These are phyloP conservation scores for Scortum barcoo DNA, from an alignment of 2,113 vertebrate genomes.

Conservation along the genomic window DNA sequence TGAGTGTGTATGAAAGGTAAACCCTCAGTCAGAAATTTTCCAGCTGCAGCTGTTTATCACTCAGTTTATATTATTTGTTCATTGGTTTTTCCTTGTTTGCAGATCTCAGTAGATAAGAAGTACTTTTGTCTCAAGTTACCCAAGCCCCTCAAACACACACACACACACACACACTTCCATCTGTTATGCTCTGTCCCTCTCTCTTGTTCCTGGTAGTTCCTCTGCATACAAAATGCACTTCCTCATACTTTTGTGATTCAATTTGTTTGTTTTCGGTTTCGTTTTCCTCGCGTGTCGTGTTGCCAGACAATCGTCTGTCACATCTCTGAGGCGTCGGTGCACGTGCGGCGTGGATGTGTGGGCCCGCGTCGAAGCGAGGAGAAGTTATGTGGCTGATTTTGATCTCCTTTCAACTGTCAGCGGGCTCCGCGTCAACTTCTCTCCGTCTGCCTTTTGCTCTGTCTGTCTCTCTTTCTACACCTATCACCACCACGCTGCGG, in stretches of 20 bases:
- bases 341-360: conserved; percentile 27
- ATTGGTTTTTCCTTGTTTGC: conserved; percentile 37
- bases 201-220: conserved; percentile 42
- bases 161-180: not conserved
- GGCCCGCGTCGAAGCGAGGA: conserved; percentile 15
- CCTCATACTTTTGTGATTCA: conserved; percentile 40
- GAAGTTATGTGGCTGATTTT: conserved; percentile 53
- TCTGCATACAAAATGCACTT: conserved; percentile 23
- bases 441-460: conserved; percentile 24
- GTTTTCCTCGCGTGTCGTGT: conserved; percentile 1
- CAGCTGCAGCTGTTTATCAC: conserved; percentile 20
- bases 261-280: conserved; percentile 45
- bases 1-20: not conserved
- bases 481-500: conserved; percentile 29
- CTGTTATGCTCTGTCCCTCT: conserved; percentile 20
- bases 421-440: conserved; percentile 27
- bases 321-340: conserved; percentile 37
- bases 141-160: not conserved
- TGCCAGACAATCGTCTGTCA: conserved; percentile 35
- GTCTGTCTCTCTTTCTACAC: conserved; percentile 37
- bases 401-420: conserved; percentile 58
- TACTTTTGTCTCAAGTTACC: conserved; percentile 23
- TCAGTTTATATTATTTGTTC: conserved; percentile 38
- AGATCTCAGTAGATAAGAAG: conserved; percentile 24
- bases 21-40: conserved; percentile 26